Conservation (phyloP, 2,888 invertebrate species). For the Leucoma salicis region DNA sequence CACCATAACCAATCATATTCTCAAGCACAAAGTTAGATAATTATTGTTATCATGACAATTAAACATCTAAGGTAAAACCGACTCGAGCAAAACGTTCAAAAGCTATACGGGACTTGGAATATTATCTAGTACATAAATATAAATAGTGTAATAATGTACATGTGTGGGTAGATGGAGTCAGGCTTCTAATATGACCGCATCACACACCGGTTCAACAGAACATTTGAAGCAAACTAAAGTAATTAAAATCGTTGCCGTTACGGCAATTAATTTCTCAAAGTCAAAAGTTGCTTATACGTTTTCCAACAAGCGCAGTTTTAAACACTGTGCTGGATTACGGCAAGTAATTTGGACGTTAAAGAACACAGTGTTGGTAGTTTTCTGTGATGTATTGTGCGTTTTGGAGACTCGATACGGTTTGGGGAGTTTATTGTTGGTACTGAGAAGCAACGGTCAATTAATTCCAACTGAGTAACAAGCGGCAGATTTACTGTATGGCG, state of each 20-base stretch:
- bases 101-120: background rate
- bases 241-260: constrained; percentile 70
- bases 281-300: constrained; percentile 55
- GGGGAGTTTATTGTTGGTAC: constrained; percentile 53
- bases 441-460: constrained; percentile 57
- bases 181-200: constrained; percentile 16
- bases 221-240: constrained; percentile 47
- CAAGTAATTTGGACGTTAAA: background rate
- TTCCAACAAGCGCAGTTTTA: constrained; percentile 34
- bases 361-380: constrained; percentile 25
- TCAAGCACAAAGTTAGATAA: too few species aligned
- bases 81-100: background rate
- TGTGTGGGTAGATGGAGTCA: background rate
- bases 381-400: constrained; percentile 25
- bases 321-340: constrained; percentile 20
- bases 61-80: too few species aligned
- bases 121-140: too few species aligned
- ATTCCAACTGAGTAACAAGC: constrained; percentile 56
- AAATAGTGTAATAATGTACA: too few species aligned
- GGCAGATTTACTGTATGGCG: constrained; percentile 46
- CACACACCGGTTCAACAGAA: constrained; percentile 29
- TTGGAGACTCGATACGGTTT: constrained; percentile 60
- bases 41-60: too few species aligned
- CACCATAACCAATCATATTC: too few species aligned
- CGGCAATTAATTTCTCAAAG: constrained; percentile 79